Evolutionary conservation across 2,113 vertebrate species (phyloP).

Genomic region (Rhabdomys dilectus): DNA sequence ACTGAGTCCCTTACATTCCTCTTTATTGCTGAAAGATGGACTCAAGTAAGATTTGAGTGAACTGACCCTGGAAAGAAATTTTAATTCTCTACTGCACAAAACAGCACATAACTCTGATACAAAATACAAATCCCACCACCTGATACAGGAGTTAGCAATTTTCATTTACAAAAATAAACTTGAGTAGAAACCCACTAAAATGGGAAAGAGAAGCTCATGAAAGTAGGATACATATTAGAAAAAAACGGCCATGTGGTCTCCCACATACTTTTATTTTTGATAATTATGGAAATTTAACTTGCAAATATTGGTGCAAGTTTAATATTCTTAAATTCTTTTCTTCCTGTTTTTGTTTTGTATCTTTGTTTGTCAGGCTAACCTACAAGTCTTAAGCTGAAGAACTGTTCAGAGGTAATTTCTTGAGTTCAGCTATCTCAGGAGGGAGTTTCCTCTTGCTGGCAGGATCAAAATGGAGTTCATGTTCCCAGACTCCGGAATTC

Average conservation of each 20-base stretch:
- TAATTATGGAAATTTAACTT: background rate
- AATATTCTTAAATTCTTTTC: background rate
- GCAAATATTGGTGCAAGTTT: background rate
- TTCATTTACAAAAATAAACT: no score
- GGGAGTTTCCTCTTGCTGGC: no score
- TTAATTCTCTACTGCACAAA: no score
- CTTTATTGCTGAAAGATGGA: no score
- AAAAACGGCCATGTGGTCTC: background rate
- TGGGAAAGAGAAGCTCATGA: background rate
- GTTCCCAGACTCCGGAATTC: no score
- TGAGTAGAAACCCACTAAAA: background rate
- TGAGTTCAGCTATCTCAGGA: no score
- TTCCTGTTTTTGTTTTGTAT: background rate
- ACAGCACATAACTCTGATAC: no score
- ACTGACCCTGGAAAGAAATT: background rate
- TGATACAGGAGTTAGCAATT: background rate
- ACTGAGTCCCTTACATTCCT: background rate
- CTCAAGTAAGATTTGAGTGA: no score
- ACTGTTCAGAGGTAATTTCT: no score
- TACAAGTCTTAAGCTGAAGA: background rate
- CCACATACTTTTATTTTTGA: background rate
- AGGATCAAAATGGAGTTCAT: no score
- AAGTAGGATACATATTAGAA: background rate
- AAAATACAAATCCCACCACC: no score
- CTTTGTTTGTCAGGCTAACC: background rate